Evolutionary conservation across 2,888 invertebrate species (phyloP).

Genomic region (Pinctada fucata): DNA sequence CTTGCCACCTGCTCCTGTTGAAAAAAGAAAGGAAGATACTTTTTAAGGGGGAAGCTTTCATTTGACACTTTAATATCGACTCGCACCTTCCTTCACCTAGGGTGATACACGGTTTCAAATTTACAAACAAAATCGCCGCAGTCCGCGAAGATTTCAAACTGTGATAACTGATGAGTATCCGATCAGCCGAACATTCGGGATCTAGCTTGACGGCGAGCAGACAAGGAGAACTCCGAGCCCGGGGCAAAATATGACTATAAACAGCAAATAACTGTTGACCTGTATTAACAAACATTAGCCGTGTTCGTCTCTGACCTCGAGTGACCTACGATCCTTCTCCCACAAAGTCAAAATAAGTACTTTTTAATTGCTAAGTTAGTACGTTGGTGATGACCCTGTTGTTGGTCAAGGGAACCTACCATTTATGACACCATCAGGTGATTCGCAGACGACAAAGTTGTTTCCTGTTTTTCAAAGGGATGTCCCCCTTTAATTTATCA

Average conservation of each 20-base stretch:
- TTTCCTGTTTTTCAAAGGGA: too few species aligned
- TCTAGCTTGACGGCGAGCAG: neutral
- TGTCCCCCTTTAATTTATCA: too few species aligned
- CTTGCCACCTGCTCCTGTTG: conserved; percentile 13
- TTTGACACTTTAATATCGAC: conserved; percentile 2
- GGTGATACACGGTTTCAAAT: conserved; percentile 18
- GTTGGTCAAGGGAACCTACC: neutral
- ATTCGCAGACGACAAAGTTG: too few species aligned
- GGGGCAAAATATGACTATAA: neutral
- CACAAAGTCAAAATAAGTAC: neutral
- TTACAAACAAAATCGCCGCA: conserved; percentile 23
- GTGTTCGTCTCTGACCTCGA: neutral
- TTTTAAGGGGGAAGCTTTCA: neutral
- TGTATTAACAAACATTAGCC: neutral
- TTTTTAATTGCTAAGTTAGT: neutral
- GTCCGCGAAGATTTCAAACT: conserved; percentile 20
- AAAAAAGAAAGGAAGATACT: too few species aligned
- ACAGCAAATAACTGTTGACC: conserved; percentile 1
- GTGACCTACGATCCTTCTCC: neutral
- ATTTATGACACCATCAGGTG: too few species aligned
- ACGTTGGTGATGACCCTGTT: neutral
- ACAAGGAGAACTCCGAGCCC: neutral
- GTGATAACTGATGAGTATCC: conserved; percentile 30
- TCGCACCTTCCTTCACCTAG: conserved; percentile 9
- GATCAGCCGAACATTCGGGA: conserved; percentile 5